A percentile compares a stretch with the other conserved stretches of the same genome.
phyloP scores from a whole-genome alignment of 2,113 vertebrate species.

The Helogale parvula region DNA sequence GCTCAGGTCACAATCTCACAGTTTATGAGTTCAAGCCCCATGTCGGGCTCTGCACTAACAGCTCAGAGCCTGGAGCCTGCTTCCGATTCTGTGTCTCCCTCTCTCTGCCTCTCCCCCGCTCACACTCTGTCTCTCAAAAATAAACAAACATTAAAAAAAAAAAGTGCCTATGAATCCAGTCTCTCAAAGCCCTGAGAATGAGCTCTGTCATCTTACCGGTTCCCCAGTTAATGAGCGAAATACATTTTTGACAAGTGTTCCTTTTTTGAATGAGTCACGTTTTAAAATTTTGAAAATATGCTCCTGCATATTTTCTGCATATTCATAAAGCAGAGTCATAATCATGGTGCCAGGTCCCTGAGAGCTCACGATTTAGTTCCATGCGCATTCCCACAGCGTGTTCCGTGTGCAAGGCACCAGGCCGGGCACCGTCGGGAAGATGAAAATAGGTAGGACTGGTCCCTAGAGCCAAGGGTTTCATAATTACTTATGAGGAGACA shows the following conservation, averaged over 20 bases:
- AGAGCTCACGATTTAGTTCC: neutral
- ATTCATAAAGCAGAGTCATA: no score
- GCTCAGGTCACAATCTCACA: no score
- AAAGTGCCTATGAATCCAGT: neutral
- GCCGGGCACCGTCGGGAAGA: neutral
- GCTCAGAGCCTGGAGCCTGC: no score
- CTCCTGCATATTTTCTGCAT: neutral
- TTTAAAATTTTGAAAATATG: neutral
- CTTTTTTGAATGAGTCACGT: neutral
- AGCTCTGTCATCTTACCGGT: neutral
- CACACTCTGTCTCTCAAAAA: no score
- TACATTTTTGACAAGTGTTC: neutral
- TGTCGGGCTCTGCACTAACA: no score
- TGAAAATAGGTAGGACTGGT: neutral
- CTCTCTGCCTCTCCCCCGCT: no score
- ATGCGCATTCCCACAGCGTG: neutral
- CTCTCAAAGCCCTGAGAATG: neutral
- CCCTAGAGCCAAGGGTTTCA: neutral
- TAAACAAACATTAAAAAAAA: neutral
- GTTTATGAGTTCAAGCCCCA: no score
- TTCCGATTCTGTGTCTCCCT: no score
- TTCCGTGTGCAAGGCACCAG: fast-evolving
- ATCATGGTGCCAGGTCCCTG: neutral
- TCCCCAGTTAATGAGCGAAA: neutral
- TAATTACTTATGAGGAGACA: neutral